Base-by-base conservation (phyloP, 2,888 invertebrate species). In the Patella caerulea region DNA sequence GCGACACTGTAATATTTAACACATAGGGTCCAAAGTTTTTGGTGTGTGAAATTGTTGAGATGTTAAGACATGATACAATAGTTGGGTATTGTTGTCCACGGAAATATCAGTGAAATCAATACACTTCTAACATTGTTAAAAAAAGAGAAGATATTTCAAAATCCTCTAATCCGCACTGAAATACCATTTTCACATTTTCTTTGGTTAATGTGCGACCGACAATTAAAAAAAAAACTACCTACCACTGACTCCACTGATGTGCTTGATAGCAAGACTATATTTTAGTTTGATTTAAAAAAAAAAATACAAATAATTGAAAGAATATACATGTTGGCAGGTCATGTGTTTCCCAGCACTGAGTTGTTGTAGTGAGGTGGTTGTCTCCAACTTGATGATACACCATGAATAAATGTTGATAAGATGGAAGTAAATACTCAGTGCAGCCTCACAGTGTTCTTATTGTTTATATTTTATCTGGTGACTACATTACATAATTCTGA, bases 81-180 rank as follows among this genome's bases (percentile, higher is more conserved):
- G 65, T 24, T 24, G 65, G 65, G 65, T 65, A 65, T 65, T 65
- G 65, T 65, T 65, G 65, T 65, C 65, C 65, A 24, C 19, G 65
- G 24, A 65, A 11, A 65, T 19, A 65, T 24, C 19, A 19, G 19
- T 65, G 19, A 15, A 65, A 65, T 65, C 9, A 65, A 65, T 65
- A 65, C 14, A 65, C 19, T 12, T 19, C 65, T 65, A 65, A 65
- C 65, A 65, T 24, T 24, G 24, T 65, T 65, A 24, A 65, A 65
- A 65, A 65, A 19, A 65, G 65, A 65, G 24, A 45, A 45, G 45
- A 65, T 65, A 65, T 65, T 65, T 24, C 12, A 24, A 19, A 1
- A 24, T 7, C 65, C 24, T 65, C 24, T 65, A 19, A 65, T 65
- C 24, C 19, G 17, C 65, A 65, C 19, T 24, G 65, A 24, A 45